A percentile compares a stretch with the other conserved stretches of the same genome.
Conservation (phyloP, 2,888 invertebrate genomes). For the Carterocephalus palaemon region DNA sequence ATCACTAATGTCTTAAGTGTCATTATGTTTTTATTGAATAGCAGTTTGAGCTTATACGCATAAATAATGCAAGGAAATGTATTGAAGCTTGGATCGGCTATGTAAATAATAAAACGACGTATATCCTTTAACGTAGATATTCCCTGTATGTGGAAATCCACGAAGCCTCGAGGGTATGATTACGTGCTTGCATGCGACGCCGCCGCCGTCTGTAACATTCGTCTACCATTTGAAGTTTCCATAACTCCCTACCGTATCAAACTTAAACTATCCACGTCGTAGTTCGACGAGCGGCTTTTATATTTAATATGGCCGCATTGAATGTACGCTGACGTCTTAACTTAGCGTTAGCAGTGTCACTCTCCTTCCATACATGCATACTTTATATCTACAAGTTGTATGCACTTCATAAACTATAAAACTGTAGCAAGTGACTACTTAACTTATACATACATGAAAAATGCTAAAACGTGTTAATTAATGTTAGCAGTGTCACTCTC, state of each 20-base stretch:
- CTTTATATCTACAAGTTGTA: no score
- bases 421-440: no score
- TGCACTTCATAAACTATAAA: no score
- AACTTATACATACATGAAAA: no score
- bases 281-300: constrained; percentile 15
- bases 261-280: constrained; percentile 12
- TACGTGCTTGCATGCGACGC: constrained; percentile 53
- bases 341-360: no score
- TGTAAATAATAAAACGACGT: constrained; percentile 3
- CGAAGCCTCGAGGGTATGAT: constrained; percentile 47
- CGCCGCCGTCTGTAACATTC: constrained; percentile 33
- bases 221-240: constrained; percentile 34
- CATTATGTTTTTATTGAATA: no score
- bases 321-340: constrained; percentile 18
- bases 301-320: constrained; percentile 17
- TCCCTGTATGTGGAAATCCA: constrained; percentile 16
- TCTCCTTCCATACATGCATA: no score
- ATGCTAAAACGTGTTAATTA: no score
- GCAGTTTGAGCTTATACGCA: no score
- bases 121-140: constrained; percentile 3
- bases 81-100: constrained; percentile 1
- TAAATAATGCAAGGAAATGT: constrained; percentile 2
- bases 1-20: no score
- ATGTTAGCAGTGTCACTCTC: no score
- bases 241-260: constrained; percentile 26